These are phyloP conservation scores for Emydura subglobosa DNA, from an alignment of 2,113 vertebrate species.

Conservation along the genomic window DNA sequence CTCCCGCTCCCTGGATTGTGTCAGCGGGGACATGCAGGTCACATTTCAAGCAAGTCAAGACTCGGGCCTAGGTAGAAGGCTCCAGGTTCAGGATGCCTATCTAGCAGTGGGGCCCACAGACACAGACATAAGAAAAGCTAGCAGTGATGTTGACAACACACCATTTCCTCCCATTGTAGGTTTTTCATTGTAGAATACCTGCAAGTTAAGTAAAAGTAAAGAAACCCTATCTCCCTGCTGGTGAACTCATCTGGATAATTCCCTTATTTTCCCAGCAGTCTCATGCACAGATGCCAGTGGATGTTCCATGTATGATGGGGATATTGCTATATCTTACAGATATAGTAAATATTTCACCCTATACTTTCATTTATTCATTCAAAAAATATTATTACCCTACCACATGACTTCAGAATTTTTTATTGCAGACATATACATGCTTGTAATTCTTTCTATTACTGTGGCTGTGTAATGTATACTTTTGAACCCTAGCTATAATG, in stretches of 20 bases:
- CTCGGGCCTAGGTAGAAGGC: not conserved
- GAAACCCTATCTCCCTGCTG: not conserved
- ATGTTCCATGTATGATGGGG: not conserved
- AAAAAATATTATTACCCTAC: constrained; percentile 37
- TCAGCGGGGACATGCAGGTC: not conserved
- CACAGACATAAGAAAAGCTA: not conserved
- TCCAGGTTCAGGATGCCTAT: not conserved
- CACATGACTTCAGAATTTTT: constrained; percentile 17
- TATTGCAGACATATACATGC: constrained; percentile 51
- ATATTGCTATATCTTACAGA: constrained; percentile 19
- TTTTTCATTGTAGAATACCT: not conserved
- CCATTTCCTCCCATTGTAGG: not conserved
- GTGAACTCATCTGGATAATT: not conserved
- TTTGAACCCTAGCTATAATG: constrained; percentile 55
- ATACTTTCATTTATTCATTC: constrained; percentile 24
- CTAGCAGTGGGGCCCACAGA: not conserved
- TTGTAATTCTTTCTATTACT: constrained; percentile 38
- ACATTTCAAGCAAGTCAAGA: not conserved
- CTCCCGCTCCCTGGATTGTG: not conserved
- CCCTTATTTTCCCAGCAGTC: not conserved
- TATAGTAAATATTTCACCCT: constrained; percentile 25
- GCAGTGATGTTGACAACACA: not conserved
- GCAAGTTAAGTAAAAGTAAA: not conserved
- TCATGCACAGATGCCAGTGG: not conserved
- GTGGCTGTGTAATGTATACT: constrained; percentile 43